Evolutionary conservation across 1,140 invertebrate species (phyloP).

Genomic region (Oreohelix idahoensis): DNA sequence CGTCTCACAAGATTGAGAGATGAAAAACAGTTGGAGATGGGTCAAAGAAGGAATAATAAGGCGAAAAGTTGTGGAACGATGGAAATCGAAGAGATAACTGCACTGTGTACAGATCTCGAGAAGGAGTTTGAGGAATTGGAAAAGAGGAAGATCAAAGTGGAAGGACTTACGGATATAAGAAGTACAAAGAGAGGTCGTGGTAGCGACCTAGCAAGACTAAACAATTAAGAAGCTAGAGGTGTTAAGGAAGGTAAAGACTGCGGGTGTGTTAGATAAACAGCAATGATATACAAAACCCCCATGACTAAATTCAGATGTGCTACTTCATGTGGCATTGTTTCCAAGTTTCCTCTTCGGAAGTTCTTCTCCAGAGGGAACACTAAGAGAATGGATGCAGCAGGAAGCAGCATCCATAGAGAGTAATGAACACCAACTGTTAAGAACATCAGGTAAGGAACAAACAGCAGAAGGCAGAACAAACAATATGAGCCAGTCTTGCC

Average conservation of each 20-base stretch:
- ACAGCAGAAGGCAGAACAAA: slow-evolving; percentile 90
- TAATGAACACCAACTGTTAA: slow-evolving; percentile 84
- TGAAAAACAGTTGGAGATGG: too few species aligned
- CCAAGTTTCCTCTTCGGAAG: slow-evolving; percentile 86
- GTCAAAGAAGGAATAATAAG: too few species aligned
- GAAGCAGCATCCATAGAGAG: slow-evolving; percentile 89
- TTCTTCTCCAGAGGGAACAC: slow-evolving; percentile 93
- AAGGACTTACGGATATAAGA: too few species aligned
- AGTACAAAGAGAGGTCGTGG: too few species aligned
- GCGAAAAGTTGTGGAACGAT: too few species aligned
- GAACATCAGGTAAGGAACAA: slow-evolving; percentile 92
- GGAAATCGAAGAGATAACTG: too few species aligned
- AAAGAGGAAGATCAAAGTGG: too few species aligned
- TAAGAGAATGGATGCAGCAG: slow-evolving; percentile 86
- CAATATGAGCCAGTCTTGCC: slow-evolving; percentile 92
- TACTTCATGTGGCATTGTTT: slow-evolving; percentile 87
- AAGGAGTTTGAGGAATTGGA: too few species aligned
- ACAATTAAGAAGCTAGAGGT: neutral
- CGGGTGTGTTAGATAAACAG: slow-evolving; percentile 70
- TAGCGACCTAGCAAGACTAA: too few species aligned
- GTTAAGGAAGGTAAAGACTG: slow-evolving; percentile 44
- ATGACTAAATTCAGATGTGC: slow-evolving; percentile 92
- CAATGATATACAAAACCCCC: slow-evolving; percentile 89
- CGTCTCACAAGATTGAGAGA: too few species aligned
- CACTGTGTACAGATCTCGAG: too few species aligned